phyloP scores from a whole-genome alignment of 2,113 vertebrate species.

The Ammodytes marinus region DNA sequence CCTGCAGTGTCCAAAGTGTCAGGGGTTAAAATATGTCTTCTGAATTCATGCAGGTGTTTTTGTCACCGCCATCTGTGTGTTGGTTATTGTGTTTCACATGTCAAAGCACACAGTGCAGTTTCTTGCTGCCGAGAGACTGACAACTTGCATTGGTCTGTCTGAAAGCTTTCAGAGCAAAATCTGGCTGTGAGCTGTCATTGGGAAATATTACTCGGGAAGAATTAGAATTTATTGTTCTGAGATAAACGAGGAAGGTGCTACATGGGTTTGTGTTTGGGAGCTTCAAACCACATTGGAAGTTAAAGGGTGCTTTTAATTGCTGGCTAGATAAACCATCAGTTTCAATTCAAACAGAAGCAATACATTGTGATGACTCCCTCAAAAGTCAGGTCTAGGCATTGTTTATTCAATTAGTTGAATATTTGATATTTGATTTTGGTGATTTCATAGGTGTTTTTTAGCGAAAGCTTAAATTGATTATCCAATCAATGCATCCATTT shows the following conservation, averaged over 20 bases:
- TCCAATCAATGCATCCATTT: too few species aligned
- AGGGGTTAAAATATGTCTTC: constrained; percentile 51
- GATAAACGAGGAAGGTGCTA: constrained; percentile 26
- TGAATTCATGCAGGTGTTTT: constrained; percentile 60
- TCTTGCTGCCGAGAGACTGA: constrained; percentile 42
- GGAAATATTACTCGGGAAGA: constrained; percentile 3
- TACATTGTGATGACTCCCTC: background rate
- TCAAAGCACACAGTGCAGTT: constrained; percentile 14
- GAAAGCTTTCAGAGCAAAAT: constrained; percentile 36
- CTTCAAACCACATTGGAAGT: constrained; percentile 8
- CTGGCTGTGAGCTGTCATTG: constrained; percentile 30
- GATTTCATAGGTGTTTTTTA: too few species aligned
- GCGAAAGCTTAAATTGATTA: too few species aligned
- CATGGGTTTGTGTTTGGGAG: constrained; percentile 9
- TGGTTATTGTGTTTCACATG: constrained; percentile 36
- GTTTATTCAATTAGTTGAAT: too few species aligned
- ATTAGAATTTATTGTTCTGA: constrained; percentile 13
- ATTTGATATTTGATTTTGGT: too few species aligned
- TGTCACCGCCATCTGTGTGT: constrained; percentile 59
- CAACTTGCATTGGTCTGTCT: constrained; percentile 44
- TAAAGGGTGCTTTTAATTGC: constrained; percentile 2
- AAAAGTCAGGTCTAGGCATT: background rate
- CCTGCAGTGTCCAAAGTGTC: constrained; percentile 51
- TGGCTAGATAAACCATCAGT: background rate
- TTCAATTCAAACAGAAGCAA: background rate